Evolutionary conservation across 2,113 vertebrate genomes (phyloP).

Genomic region (Ursus arctos): DNA sequence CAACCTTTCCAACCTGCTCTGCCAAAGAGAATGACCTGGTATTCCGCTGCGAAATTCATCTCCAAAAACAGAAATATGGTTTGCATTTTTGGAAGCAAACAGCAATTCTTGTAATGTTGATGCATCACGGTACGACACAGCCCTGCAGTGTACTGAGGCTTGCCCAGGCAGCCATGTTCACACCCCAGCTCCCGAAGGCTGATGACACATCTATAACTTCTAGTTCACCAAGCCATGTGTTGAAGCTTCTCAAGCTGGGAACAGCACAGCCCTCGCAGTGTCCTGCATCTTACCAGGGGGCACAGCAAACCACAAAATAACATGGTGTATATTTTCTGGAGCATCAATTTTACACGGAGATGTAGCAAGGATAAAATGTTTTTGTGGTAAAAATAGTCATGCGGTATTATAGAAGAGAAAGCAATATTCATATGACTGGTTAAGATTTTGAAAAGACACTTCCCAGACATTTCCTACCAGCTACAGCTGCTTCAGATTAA

Average conservation of each 20-base stretch:
- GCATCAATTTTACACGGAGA: conserved; percentile 15
- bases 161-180: not conserved
- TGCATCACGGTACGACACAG: not conserved
- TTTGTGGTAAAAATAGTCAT: not conserved
- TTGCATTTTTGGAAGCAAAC: conserved; percentile 28
- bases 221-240: not conserved
- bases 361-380: conserved; percentile 3
- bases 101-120: not conserved
- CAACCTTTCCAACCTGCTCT: not conserved
- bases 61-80: not conserved
- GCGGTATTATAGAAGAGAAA: not conserved
- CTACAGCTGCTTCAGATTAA: not conserved
- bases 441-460: conserved; percentile 25
- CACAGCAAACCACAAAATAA: not conserved
- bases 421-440: not conserved
- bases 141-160: not conserved
- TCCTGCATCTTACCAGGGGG: not conserved
- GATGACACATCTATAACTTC: not conserved
- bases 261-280: not conserved
- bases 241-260: not conserved
- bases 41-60: conserved; percentile 1
- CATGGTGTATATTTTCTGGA: not conserved
- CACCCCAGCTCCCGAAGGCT: not conserved
- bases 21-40: not conserved
- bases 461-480: not conserved